These are phyloP conservation scores for Corvus hawaiiensis DNA, from an alignment of 2,113 vertebrate species.

Conservation along the genomic window DNA sequence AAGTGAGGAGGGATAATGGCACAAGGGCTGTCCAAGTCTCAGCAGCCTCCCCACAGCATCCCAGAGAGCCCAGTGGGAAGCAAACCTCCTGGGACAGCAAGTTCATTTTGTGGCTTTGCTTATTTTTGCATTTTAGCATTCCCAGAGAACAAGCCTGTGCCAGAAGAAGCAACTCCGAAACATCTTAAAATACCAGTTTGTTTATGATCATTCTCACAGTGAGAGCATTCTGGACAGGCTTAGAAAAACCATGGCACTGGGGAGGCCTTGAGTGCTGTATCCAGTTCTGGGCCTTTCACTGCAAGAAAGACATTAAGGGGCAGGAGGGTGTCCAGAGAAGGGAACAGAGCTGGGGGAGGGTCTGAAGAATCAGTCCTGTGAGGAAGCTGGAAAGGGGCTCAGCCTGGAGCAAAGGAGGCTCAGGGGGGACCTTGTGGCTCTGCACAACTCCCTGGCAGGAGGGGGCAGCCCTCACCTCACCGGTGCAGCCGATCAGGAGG, in stretches of 20 bases:
- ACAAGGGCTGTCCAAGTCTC: fast-evolving
- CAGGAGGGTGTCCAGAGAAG: neutral
- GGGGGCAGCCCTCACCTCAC: fast-evolving
- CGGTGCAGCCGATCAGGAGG: neutral
- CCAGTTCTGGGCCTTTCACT: neutral
- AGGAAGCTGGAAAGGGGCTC: neutral
- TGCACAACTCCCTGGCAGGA: neutral
- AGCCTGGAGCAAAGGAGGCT: neutral
- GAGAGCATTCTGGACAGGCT: neutral
- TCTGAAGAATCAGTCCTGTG: neutral
- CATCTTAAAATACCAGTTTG: neutral
- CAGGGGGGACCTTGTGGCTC: neutral
- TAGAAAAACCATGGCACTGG: neutral
- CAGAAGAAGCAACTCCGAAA: neutral
- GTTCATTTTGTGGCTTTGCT: neutral
- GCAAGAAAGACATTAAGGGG: neutral
- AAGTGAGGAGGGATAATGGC: neutral
- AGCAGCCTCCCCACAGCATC: neutral
- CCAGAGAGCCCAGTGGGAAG: neutral
- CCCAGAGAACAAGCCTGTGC: neutral
- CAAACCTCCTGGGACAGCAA: neutral
- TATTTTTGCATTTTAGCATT: neutral
- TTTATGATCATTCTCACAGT: neutral
- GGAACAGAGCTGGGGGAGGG: neutral
- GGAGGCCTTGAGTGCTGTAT: neutral